A percentile compares a stretch with the other conserved stretches of the same genome.
Evolutionary conservation across 2,888 invertebrate species (phyloP).

Genomic region (Crepidodera aurea): DNA sequence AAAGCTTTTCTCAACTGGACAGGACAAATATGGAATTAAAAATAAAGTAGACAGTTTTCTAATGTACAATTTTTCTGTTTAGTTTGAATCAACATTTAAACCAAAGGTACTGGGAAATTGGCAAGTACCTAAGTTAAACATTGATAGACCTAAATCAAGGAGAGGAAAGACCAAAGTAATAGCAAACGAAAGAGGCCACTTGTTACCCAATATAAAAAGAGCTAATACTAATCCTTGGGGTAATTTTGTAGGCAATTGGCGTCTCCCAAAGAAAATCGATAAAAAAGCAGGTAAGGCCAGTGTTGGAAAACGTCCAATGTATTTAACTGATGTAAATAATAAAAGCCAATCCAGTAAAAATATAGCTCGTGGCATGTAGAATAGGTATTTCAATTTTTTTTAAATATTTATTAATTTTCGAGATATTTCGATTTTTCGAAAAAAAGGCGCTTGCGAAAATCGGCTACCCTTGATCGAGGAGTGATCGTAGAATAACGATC

Average conservation of each 20-base stretch:
- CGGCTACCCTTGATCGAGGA: no score
- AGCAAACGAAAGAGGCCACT: slow-evolving; percentile 71
- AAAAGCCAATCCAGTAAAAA: no score
- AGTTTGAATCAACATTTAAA: slow-evolving; percentile 69
- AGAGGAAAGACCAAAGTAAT: slow-evolving; percentile 66
- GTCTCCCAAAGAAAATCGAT: slow-evolving; percentile 49
- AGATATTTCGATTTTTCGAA: no score
- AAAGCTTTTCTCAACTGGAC: slow-evolving; percentile 28
- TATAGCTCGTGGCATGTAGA: no score
- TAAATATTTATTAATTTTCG: no score
- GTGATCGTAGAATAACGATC: no score
- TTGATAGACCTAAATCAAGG: slow-evolving; percentile 63
- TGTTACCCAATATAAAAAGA: slow-evolving; percentile 69
- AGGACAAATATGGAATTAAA: slow-evolving; percentile 10
- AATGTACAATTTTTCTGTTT: slow-evolving; percentile 29
- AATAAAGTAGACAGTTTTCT: neutral
- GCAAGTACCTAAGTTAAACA: slow-evolving; percentile 72
- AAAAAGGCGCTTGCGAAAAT: no score
- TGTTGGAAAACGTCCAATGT: neutral
- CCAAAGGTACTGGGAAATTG: slow-evolving; percentile 71
- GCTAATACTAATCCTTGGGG: slow-evolving; percentile 66
- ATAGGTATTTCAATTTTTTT: no score
- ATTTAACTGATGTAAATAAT: no score
- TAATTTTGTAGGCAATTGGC: slow-evolving; percentile 54
- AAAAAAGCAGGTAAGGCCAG: slow-evolving; percentile 50